Evolutionary conservation across 2,797 vertebrate species (phyloP).

Genomic region (Scolopax bukidnonensis): DNA sequence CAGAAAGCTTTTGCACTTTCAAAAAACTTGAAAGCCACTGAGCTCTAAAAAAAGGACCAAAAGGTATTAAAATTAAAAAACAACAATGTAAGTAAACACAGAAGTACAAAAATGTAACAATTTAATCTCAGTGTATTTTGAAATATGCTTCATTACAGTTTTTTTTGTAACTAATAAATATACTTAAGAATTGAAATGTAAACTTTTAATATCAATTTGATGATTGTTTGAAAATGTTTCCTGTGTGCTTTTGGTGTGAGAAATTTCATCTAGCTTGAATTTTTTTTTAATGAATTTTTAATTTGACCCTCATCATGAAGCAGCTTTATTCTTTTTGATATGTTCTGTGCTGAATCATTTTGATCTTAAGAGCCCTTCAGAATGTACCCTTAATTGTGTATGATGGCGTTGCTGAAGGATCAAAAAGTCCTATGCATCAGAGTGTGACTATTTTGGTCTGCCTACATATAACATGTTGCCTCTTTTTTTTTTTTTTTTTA

Average conservation of each 20-base stretch:
- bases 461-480: rapidly evolving
- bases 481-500: not conserved
- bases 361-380: not conserved
- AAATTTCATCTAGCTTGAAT: not conserved
- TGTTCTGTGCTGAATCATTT: not conserved
- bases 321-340: not conserved
- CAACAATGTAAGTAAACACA: not conserved
- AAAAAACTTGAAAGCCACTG: not conserved
- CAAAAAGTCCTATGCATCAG: not conserved
- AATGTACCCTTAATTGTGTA: not conserved
- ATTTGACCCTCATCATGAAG: not conserved
- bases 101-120: not conserved
- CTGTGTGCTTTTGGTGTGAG: not conserved
- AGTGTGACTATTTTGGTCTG: not conserved
- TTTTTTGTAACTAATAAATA: not conserved
- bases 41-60: not conserved
- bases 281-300: not conserved
- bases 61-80: not conserved
- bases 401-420: not conserved
- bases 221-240: not conserved
- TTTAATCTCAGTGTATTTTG: not conserved
- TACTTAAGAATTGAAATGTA: not conserved
- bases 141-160: not conserved
- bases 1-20: not conserved
- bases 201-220: not conserved